Evolutionary conservation across 2,888 invertebrate genomes (phyloP).

Genomic region (Noctuana brunneofusca): DNA sequence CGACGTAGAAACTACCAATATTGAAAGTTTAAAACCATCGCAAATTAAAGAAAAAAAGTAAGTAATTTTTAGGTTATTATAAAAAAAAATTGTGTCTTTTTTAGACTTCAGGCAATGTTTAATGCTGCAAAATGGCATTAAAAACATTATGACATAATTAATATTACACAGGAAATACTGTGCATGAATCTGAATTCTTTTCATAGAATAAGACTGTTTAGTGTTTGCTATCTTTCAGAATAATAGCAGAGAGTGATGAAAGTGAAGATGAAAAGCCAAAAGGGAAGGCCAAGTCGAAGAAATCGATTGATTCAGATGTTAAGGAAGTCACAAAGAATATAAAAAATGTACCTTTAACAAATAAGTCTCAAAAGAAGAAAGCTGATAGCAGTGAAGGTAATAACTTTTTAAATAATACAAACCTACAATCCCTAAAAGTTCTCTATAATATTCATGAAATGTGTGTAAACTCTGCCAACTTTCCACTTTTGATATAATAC

Average conservation of each 20-base stretch:
- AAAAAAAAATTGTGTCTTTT: slow-evolving; percentile 33
- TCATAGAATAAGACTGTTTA: no score
- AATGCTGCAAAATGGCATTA: background rate
- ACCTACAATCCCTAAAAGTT: no score
- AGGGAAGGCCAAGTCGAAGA: slow-evolving; percentile 75
- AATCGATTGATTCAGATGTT: slow-evolving; percentile 75
- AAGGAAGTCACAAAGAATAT: slow-evolving; percentile 81
- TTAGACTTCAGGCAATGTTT: slow-evolving; percentile 32
- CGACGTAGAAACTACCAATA: slow-evolving; percentile 70
- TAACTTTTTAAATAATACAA: background rate
- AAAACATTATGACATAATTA: background rate
- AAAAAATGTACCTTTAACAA: slow-evolving; percentile 83
- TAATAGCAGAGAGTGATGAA: slow-evolving; percentile 67
- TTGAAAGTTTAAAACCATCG: slow-evolving; percentile 66
- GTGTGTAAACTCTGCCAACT: no score
- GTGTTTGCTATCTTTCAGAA: slow-evolving; percentile 46
- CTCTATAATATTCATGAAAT: no score
- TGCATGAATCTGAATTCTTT: no score
- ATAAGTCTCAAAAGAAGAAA: slow-evolving; percentile 78
- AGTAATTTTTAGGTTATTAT: slow-evolving; percentile 70
- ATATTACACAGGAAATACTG: background rate
- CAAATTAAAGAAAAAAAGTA: slow-evolving; percentile 72
- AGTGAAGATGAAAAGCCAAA: slow-evolving; percentile 78
- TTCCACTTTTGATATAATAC: no score
- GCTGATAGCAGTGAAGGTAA: slow-evolving; percentile 66